Base-by-base conservation (phyloP, 2,113 vertebrate species). In the Sebastes schlegelii region DNA sequence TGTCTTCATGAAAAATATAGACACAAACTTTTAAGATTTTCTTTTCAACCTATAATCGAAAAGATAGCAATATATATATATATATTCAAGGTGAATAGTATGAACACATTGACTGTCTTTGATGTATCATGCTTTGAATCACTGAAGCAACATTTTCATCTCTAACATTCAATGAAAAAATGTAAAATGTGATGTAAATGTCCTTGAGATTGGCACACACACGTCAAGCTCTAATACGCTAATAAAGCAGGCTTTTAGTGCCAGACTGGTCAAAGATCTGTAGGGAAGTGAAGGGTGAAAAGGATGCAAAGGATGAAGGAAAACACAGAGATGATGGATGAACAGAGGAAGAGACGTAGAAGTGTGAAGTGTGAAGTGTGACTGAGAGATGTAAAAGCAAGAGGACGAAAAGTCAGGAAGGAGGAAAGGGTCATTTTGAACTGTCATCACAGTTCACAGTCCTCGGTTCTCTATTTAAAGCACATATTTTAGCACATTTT, bases 1-100 rank as follows among this genome's bases (percentile, higher is more conserved):
- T 91, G 82, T 92, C 94, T 91, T 71, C 34, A 45, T 11, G 40
- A 64, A 61, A 66, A 57, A 91, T 5, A 83, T 8, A 88, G 13
- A 80, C 51, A 73, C 1, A 34, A 34, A 63, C 40, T 12, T 72
- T 79, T 42, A 62, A 10, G 1, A 4, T 11, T 62, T n/a, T 8
- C 0, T 45, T 55, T 17, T 58, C 23, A 67, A 46, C 17, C 19
- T 46, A 10, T 40, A 26, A 66, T 61, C n/a, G 45, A 55, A 83
- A 57, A 21, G 21, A 71, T n/a, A 42, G 1, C 7, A 13, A 14
- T 51, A 51, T 51, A 7, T 14, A 13, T 6, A 34, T 66, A 14
- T 66, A 17, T 26, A 23, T 77, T 83, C 69, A 67, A 71, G 40
- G 63, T 75, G 23, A 85, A 23, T 6, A 77, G 65, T n/a, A 49